phyloP scores from a whole-genome alignment of 2,113 vertebrate genomes.

The Sceloporus undulatus region DNA sequence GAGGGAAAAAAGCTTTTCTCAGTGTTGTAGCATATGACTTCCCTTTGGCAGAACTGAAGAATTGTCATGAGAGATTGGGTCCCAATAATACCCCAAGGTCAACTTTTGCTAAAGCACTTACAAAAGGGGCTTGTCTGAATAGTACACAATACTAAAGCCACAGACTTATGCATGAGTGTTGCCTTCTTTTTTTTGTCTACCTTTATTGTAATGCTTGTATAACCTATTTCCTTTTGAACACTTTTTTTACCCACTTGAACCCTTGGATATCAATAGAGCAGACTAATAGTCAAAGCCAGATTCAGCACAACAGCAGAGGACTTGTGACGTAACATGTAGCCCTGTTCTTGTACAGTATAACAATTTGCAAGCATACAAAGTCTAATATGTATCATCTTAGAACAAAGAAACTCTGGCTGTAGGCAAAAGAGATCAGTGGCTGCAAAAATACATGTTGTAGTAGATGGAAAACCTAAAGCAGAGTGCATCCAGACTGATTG shows the following conservation, averaged over 20 bases:
- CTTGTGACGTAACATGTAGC: neutral
- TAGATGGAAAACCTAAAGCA: too few relatives aligned
- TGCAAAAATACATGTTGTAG: too few relatives aligned
- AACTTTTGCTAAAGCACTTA: neutral
- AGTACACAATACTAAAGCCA: neutral
- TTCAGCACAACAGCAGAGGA: neutral
- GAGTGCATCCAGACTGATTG: too few relatives aligned
- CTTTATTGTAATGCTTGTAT: too few relatives aligned
- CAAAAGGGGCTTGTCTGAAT: neutral
- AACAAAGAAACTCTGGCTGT: too few relatives aligned
- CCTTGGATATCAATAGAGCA: too few relatives aligned
- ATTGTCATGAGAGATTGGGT: neutral
- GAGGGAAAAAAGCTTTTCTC: neutral
- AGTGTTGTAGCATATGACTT: neutral
- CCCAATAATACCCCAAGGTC: neutral
- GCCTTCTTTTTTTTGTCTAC: neutral
- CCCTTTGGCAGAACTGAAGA: neutral
- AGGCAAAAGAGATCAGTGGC: too few relatives aligned
- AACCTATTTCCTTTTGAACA: neutral
- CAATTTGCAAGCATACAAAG: too few relatives aligned
- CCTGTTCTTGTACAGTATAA: neutral
- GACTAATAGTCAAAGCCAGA: too few relatives aligned
- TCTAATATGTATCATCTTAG: too few relatives aligned
- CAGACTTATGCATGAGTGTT: neutral
- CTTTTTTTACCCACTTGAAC: too few relatives aligned